A percentile compares a stretch with the other conserved stretches of the same genome.
Conservation (phyloP, 2,797 vertebrate species). For the Clarias platycephalus region DNA sequence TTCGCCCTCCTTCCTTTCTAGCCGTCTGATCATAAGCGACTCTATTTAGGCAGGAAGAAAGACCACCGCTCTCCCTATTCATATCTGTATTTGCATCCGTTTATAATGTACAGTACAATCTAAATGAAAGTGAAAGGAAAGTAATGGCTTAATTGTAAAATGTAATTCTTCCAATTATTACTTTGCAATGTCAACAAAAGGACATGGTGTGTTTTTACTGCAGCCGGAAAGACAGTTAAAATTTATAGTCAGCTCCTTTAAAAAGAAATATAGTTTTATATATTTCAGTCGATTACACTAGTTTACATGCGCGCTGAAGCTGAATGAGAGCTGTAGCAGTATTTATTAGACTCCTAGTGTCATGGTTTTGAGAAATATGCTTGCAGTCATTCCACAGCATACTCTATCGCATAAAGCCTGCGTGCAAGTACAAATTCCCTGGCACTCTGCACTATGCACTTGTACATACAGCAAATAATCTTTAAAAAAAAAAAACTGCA, state of each 20-base stretch:
- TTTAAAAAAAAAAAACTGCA: neutral
- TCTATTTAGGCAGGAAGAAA: neutral
- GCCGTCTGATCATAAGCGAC: too few relatives aligned
- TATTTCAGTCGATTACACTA: neutral
- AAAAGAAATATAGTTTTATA: conserved; percentile 16
- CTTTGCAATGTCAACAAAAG: neutral
- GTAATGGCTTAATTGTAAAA: neutral
- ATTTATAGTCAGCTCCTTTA: neutral
- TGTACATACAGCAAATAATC: neutral
- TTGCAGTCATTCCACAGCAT: neutral
- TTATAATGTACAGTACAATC: neutral
- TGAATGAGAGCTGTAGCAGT: neutral
- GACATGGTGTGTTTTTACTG: neutral
- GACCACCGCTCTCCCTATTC: neutral
- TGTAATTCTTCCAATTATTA: neutral
- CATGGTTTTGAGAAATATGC: neutral
- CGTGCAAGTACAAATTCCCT: neutral
- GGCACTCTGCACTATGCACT: neutral
- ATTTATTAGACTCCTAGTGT: neutral
- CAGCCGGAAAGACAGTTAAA: neutral
- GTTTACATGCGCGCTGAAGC: neutral
- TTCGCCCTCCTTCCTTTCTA: too few relatives aligned
- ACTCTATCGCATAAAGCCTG: neutral
- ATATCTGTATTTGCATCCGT: neutral
- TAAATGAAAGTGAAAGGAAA: neutral